These are phyloP conservation scores for Seriola quinqueradiata DNA, from an alignment of 2,113 vertebrate species.

Conservation along the genomic window DNA sequence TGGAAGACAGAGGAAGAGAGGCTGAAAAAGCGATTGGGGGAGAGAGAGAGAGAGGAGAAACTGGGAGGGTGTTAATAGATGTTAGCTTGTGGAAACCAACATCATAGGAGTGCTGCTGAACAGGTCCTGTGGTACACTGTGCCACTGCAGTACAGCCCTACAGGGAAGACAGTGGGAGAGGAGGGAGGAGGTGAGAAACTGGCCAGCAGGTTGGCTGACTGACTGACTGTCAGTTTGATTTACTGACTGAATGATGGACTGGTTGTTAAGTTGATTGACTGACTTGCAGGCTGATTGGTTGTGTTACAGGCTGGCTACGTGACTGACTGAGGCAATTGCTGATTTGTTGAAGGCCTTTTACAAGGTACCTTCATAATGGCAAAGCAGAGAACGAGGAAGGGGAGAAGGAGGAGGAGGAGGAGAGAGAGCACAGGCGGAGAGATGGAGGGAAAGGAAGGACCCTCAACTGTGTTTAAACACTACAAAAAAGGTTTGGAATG, in stretches of 20 bases:
- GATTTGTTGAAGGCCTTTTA: conserved; percentile 61
- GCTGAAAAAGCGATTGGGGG: conserved; percentile 24
- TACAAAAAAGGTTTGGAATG: conserved; percentile 41
- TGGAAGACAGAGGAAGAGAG: conserved; percentile 32
- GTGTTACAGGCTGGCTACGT: conserved; percentile 59
- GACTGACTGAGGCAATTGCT: conserved; percentile 47
- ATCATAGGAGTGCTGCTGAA: conserved; percentile 39
- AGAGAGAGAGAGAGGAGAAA: conserved; percentile 19
- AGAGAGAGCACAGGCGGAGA: conserved; percentile 15
- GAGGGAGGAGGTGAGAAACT: conserved; percentile 57
- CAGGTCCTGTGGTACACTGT: conserved; percentile 54
- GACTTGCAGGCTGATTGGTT: conserved; percentile 69
- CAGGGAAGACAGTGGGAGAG: conserved; percentile 39
- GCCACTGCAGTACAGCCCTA: conserved; percentile 42
- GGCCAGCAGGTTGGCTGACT: conserved; percentile 47
- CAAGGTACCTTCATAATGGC: conserved; percentile 33
- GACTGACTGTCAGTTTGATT: conserved; percentile 58
- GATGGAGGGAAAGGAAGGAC: conserved; percentile 15
- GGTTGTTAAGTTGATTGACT: conserved; percentile 74
- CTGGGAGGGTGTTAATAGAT: conserved; percentile 59
- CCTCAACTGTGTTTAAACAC: conserved; percentile 62
- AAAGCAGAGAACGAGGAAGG: conserved; percentile 1
- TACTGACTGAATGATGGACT: conserved; percentile 64
- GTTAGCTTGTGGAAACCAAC: conserved; percentile 62
- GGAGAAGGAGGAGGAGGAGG: background rate